Percentiles rank a stretch among this genome's conserved stretches.
Conservation (phyloP, 2,888 invertebrate genomes). For the Sarcophaga rosellei region DNA sequence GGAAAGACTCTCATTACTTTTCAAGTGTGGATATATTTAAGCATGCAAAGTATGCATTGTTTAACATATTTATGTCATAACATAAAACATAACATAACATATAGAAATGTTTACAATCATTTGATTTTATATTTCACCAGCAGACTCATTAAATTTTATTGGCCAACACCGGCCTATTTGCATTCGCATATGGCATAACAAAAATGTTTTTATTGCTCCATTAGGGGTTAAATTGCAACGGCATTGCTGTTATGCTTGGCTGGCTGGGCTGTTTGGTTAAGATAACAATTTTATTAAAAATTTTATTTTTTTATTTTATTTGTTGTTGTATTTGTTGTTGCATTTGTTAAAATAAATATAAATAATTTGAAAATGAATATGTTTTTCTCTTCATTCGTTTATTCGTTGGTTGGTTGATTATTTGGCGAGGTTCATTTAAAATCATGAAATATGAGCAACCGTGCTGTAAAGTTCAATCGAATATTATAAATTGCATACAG, state of each 20-base stretch:
- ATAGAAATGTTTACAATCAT: too few species aligned
- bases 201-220: background rate
- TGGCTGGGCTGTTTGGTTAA: conserved; percentile 30
- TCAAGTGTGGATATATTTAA: too few species aligned
- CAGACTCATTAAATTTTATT: background rate
- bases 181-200: background rate
- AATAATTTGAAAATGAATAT: background rate
- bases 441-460: conserved; percentile 27
- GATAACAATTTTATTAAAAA: conserved; percentile 30
- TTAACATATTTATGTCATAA: too few species aligned
- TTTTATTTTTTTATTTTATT: background rate
- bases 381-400: background rate
- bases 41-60: too few species aligned
- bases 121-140: too few species aligned
- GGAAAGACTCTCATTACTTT: too few species aligned
- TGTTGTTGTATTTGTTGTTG: background rate
- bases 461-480: conserved; percentile 42
- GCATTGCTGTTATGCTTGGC: conserved; percentile 1
- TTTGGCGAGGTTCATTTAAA: background rate
- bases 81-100: too few species aligned
- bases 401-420: too few species aligned
- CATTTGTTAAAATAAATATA: background rate
- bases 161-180: background rate
- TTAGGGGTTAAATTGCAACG: conserved; percentile 15
- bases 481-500: background rate